Percentiles rank a stretch among this genome's conserved stretches.
phyloP scores from a whole-genome alignment of 2,113 vertebrate species.

The Urocolius indicus region DNA sequence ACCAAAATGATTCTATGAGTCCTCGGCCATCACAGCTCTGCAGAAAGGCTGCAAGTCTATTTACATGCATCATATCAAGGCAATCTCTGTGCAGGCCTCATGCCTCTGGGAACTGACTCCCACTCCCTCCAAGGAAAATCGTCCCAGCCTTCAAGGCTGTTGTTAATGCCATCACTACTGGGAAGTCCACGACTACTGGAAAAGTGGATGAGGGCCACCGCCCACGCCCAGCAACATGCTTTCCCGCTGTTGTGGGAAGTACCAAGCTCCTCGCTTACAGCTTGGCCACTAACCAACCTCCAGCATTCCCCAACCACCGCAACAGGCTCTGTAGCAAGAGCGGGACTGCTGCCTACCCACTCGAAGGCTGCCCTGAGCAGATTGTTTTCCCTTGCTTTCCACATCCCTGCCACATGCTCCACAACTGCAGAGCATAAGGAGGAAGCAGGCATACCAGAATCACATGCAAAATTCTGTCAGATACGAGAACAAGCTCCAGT shows the following conservation, averaged over 20 bases:
- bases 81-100: rapidly evolving
- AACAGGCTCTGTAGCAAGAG: background rate
- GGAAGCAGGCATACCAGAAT: background rate
- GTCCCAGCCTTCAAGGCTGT: rapidly evolving
- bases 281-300: background rate
- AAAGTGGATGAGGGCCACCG: background rate
- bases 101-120: background rate
- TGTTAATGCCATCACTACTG: background rate
- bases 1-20: no score
- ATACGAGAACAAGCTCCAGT: background rate
- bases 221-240: rapidly evolving
- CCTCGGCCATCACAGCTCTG: background rate
- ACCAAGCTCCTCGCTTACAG: background rate
- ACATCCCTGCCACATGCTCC: background rate
- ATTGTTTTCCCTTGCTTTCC: background rate
- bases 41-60: background rate
- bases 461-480: background rate
- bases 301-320: background rate
- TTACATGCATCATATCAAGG: background rate
- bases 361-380: background rate
- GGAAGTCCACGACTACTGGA: background rate
- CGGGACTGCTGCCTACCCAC: rapidly evolving
- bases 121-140: background rate
- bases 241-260: background rate
- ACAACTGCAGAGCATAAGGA: rapidly evolving